Evolutionary conservation across 1,140 invertebrate genomes (phyloP), one percentile per base, ranked within the genome.

Genomic region (Drosophila leontia): DNA sequence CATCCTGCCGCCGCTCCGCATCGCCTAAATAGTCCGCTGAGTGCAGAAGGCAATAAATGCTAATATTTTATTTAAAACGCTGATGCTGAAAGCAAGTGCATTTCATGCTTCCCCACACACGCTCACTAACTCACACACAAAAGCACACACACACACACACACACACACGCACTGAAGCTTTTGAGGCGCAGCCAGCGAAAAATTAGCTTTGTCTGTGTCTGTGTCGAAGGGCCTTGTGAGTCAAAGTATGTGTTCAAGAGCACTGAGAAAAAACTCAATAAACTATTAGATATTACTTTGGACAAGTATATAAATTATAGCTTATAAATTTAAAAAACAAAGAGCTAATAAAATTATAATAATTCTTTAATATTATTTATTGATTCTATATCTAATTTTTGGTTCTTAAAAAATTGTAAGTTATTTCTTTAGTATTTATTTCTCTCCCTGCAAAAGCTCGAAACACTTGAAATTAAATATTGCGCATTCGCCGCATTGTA

Each of bases 31-130:
- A 75, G 60, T 60, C 51, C 79, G 44, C 68, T 80, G 80, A 87
- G 84, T 87, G 80, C 76, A 77, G 60, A 67, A 67, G 60, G 71
- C 83, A 87, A 87, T 87, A 87, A 82, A 87, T 70, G 83, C 76
- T 87, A 57, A 87, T 87, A 87, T 87, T 87, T 87, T 82, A 87
- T 87, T 87, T 80, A 87, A 87, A 79, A 72, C 70, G 67, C 70
- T 74, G 60, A 71, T 67, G 68, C 42, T 82, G 65, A 82, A 79
- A 79, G 78, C 70, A 84, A 72, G 68, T 74, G 74, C 58, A 80
- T 53, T 71, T 59, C 74, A 72, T 45, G 70, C 63, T 71, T 59
- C 57, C 72, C 39, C 42, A 26, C 60, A 51, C 23, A 44, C 45
- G 4, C 48, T 26, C 39, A 5, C 32, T 34, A 39, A n/a, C 51